Evolutionary conservation across 2,888 invertebrate species (phyloP).

Genomic region (Tetanocera ferruginea): DNA sequence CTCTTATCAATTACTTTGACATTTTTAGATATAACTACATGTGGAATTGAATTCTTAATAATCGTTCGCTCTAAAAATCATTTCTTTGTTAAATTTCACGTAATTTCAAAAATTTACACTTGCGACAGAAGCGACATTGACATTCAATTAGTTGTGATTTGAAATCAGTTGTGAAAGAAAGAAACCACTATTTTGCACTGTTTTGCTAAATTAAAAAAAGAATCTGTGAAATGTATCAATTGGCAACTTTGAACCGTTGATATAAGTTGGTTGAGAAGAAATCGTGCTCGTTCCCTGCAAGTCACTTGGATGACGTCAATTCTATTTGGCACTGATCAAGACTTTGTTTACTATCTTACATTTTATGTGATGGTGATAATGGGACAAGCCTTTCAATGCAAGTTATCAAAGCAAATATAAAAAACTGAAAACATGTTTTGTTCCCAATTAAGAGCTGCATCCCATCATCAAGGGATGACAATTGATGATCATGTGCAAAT

Average conservation of each 20-base stretch:
- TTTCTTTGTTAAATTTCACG: neutral
- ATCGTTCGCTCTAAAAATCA: constrained; percentile 5
- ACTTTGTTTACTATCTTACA: constrained; percentile 4
- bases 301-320: constrained; percentile 21
- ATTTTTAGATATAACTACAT: no score
- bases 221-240: neutral
- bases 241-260: neutral
- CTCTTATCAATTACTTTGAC: no score
- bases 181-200: neutral
- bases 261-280: neutral
- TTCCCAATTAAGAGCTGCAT: neutral
- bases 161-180: constrained; percentile 10
- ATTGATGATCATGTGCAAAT: constrained; percentile 15
- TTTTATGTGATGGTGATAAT: constrained; percentile 7
- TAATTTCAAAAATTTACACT: constrained; percentile 23
- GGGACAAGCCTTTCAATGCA: neutral
- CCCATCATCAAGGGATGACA: neutral
- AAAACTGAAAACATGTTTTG: neutral
- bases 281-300: neutral
- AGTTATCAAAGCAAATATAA: neutral
- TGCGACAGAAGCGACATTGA: constrained; percentile 50
- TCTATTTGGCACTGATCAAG: neutral
- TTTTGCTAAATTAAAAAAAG: neutral
- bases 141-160: constrained; percentile 50
- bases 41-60: constrained; percentile 7